phyloP scores from a whole-genome alignment of 2,888 invertebrate genomes.

The Malthinus seriepunctatus region DNA sequence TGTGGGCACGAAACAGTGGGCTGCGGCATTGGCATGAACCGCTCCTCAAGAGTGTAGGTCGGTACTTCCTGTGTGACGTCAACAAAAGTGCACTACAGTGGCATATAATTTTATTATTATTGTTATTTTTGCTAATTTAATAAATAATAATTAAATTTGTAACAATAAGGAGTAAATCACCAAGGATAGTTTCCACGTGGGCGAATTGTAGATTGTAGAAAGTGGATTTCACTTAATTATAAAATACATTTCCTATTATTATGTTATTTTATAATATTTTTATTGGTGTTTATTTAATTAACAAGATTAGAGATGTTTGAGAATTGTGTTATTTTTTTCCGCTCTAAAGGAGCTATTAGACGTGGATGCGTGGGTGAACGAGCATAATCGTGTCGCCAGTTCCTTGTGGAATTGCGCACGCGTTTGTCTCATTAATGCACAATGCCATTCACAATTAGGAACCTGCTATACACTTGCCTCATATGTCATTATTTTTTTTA shows the following conservation, averaged over 20 bases:
- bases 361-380: conserved; percentile 28
- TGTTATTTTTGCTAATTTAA: too few relatives aligned
- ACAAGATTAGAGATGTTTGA: conserved; percentile 12
- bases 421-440: conserved; percentile 35
- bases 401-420: conserved; percentile 31
- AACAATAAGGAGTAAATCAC: too few relatives aligned
- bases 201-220: conserved; percentile 12
- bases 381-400: conserved; percentile 27
- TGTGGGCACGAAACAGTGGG: conserved; percentile 42
- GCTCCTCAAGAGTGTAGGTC: conserved; percentile 50
- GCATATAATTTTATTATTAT: conserved; percentile 34
- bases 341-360: conserved; percentile 32
- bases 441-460: conserved; percentile 37
- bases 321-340: conserved; percentile 24
- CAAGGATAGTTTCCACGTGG: too few relatives aligned
- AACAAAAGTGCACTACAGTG: conserved; percentile 43
- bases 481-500: conserved; percentile 31
- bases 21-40: conserved; percentile 50
- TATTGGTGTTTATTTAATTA: background rate
- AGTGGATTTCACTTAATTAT: conserved; percentile 9
- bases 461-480: conserved; percentile 35
- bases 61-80: conserved; percentile 52
- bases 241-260: background rate
- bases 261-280: background rate
- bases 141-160: too few relatives aligned